Evolutionary conservation across 1,140 invertebrate genomes (phyloP).

Genomic region (Phocides pigmalion): DNA sequence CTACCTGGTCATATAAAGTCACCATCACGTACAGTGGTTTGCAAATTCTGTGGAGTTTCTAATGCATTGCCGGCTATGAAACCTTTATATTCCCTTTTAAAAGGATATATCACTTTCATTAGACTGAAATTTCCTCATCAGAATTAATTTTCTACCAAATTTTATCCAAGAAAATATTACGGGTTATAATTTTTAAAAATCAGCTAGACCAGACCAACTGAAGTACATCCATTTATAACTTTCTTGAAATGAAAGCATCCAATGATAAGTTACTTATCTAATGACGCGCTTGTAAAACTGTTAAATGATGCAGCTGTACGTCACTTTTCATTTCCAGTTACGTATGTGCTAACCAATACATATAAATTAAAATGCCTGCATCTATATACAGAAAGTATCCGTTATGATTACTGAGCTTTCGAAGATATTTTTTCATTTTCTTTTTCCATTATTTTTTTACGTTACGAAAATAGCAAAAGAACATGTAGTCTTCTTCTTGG

Average conservation of each 20-base stretch:
- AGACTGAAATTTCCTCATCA: no score
- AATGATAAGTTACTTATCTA: slow-evolving; percentile 16
- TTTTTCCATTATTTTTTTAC: no score
- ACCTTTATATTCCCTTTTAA: no score
- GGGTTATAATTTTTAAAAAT: not conserved
- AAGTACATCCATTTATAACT: not conserved
- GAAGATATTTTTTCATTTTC: not conserved
- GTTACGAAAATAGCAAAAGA: no score
- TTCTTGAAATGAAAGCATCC: slow-evolving; percentile 5
- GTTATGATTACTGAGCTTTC: not conserved
- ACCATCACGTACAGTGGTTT: no score
- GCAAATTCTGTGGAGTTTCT: no score
- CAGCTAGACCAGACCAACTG: not conserved
- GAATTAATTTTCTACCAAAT: no score
- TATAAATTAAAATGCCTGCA: not conserved
- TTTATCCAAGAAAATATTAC: not conserved
- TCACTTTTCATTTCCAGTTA: slow-evolving; percentile 21
- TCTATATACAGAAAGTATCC: not conserved
- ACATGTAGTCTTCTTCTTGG: no score
- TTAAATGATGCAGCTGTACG: slow-evolving; percentile 19
- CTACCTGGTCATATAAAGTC: no score
- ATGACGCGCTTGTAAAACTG: slow-evolving; percentile 15
- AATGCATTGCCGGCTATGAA: no score
- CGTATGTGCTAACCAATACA: slow-evolving; percentile 8
- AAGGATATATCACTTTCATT: no score